Conservation (phyloP, 2,797 vertebrate genomes). For the Acanthornis magna region DNA sequence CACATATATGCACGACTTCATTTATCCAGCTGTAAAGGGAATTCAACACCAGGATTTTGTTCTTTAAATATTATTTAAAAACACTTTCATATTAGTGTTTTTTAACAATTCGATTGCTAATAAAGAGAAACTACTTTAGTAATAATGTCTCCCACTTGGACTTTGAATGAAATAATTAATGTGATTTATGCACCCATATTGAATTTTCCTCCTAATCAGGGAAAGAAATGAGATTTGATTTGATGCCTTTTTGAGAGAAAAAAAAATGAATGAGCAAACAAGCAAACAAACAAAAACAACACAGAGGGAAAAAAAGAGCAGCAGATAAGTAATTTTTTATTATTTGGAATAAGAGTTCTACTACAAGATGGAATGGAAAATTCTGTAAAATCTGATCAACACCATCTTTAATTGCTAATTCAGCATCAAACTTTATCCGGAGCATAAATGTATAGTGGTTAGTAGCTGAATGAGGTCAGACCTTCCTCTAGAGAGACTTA, state of each 20-base stretch:
- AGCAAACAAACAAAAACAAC: background rate
- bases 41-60: background rate
- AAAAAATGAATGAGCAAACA: background rate
- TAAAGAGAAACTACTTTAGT: background rate
- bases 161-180: background rate
- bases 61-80: background rate
- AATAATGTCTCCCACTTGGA: background rate
- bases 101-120: background rate
- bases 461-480: background rate
- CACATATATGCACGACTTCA: background rate
- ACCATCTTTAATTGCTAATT: background rate
- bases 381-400: background rate
- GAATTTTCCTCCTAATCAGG: background rate
- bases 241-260: background rate
- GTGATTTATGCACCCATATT: background rate
- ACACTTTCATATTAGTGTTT: background rate
- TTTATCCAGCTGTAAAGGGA: background rate
- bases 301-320: no score
- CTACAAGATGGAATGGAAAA: background rate
- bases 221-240: background rate
- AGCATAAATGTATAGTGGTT: background rate
- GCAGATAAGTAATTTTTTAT: background rate
- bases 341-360: background rate
- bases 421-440: background rate
- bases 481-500: background rate